phyloP scores from a whole-genome alignment of 2,113 vertebrate species.

The Carassius carassius region DNA sequence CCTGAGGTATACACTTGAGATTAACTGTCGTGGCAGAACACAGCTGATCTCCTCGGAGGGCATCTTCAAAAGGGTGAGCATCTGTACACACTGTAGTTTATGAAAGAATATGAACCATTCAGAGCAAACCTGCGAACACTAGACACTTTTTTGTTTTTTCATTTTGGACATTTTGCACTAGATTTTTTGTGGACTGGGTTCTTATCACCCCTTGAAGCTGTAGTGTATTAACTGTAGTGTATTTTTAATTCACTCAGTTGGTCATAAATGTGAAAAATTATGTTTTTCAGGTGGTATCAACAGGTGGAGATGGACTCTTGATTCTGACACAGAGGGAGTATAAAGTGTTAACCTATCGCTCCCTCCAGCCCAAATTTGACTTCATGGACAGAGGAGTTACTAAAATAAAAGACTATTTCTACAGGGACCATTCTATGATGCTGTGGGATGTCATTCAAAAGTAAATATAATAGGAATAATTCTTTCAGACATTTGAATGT shows the following conservation, averaged over 20 bases:
- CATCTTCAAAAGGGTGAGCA: slow-evolving; percentile 72
- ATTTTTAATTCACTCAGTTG: not conserved
- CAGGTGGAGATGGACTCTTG: slow-evolving; percentile 66
- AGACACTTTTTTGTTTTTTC: not conserved
- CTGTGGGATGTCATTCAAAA: slow-evolving; percentile 72
- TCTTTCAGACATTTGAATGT: not conserved
- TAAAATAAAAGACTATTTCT: slow-evolving; percentile 65
- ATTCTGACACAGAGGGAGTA: slow-evolving; percentile 71
- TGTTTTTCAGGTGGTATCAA: slow-evolving; percentile 67
- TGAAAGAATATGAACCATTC: too few relatives aligned
- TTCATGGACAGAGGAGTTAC: slow-evolving; percentile 65
- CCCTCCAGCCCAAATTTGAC: slow-evolving; percentile 69
- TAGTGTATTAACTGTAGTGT: not conserved
- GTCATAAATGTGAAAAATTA: not conserved
- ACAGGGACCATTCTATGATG: slow-evolving; percentile 68
- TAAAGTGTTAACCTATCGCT: slow-evolving; percentile 70
- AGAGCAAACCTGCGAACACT: too few relatives aligned
- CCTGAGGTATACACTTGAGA: slow-evolving; percentile 75
- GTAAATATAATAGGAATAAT: slow-evolving; percentile 47
- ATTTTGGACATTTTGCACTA: not conserved
- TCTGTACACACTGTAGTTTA: not conserved
- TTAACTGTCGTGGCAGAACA: slow-evolving; percentile 73
- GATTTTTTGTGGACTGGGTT: not conserved
- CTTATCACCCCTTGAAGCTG: not conserved
- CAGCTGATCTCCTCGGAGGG: slow-evolving; percentile 72